A percentile compares a stretch with the other conserved stretches of the same genome.
Evolutionary conservation across 2,797 vertebrate species (phyloP).

Genomic region (Hippocampus kuda): DNA sequence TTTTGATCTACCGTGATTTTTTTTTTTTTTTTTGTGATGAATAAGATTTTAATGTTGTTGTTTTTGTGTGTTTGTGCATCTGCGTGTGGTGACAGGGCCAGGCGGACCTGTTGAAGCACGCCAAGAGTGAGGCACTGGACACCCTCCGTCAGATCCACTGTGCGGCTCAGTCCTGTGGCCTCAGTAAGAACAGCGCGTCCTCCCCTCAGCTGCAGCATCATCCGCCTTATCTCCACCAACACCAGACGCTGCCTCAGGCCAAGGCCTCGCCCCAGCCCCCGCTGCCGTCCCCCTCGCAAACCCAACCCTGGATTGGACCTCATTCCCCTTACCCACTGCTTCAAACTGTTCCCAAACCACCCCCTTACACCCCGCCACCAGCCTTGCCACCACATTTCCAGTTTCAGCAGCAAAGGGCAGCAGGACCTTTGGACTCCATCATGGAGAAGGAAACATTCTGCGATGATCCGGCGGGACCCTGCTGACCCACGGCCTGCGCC

Average conservation of each 20-base stretch:
- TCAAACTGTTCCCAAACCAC: slow-evolving; percentile 44
- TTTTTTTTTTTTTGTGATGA: not conserved
- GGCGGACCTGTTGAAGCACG: slow-evolving; percentile 84
- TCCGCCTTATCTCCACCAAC: slow-evolving; percentile 38
- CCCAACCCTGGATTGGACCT: slow-evolving; percentile 24
- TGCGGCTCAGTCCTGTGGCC: slow-evolving; percentile 81
- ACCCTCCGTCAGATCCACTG: slow-evolving; percentile 87
- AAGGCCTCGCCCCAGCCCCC: slow-evolving; percentile 32
- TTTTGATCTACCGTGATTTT: too few species aligned
- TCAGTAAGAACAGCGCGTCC: slow-evolving; percentile 74
- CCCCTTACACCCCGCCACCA: slow-evolving; percentile 49
- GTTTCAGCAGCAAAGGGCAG: slow-evolving; percentile 49
- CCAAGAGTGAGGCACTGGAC: slow-evolving; percentile 81
- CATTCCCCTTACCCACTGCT: slow-evolving; percentile 32
- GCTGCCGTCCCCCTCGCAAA: slow-evolving; percentile 25
- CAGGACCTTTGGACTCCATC: slow-evolving; percentile 59
- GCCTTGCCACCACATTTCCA: slow-evolving; percentile 37
- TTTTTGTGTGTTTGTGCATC: slow-evolving; percentile 3
- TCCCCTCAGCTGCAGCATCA: slow-evolving; percentile 61
- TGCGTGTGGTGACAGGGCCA: slow-evolving; percentile 68
- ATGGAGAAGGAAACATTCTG: slow-evolving; percentile 64
- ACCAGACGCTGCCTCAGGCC: slow-evolving; percentile 34
- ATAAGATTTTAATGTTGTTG: not conserved
- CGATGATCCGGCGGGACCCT: slow-evolving; percentile 43
- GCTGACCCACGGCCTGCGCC: slow-evolving; percentile 70